phyloP scores from a whole-genome alignment of 2,888 invertebrate genomes.

The Cloeon dipterum region DNA sequence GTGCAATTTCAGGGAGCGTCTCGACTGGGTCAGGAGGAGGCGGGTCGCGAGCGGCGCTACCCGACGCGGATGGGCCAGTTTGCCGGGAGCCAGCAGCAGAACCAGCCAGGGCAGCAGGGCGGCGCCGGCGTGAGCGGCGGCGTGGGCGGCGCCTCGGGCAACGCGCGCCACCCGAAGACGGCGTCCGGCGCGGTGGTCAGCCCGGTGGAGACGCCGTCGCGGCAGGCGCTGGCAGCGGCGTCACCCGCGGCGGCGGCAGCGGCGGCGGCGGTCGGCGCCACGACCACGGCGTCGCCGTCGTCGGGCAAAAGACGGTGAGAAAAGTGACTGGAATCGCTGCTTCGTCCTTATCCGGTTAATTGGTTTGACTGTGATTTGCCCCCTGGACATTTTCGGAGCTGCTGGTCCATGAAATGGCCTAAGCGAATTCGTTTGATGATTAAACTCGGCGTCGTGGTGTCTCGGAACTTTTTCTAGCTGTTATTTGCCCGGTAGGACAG shows the following conservation, averaged over 20 bases:
- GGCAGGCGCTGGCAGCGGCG: conserved; percentile 2
- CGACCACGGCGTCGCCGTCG: conserved; percentile 20
- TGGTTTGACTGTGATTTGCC: too few species aligned
- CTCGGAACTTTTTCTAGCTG: too few species aligned
- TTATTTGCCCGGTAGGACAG: too few species aligned
- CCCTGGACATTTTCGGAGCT: too few species aligned
- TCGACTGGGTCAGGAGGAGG: conserved; percentile 22
- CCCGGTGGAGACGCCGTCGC: conserved; percentile 7
- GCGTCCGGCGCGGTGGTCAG: not conserved
- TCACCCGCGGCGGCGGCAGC: not conserved
- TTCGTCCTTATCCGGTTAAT: too few species aligned
- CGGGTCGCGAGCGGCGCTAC: conserved; percentile 16
- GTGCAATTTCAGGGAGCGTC: conserved; percentile 17
- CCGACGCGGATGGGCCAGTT: conserved; percentile 10
- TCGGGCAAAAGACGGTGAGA: too few species aligned
- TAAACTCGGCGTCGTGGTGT: too few species aligned
- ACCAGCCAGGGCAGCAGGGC: too few species aligned
- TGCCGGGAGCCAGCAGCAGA: not conserved
- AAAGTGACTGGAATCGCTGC: too few species aligned
- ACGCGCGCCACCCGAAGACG: not conserved
- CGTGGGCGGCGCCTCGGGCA: conserved; percentile 5
- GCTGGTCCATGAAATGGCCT: too few species aligned
- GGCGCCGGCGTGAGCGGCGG: conserved; percentile 7
- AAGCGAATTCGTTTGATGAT: too few species aligned
- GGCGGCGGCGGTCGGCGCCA: not conserved